Percentiles rank a stretch among this genome's conserved stretches.
These are phyloP conservation scores for Mungos mungo DNA, from an alignment of 2,113 vertebrate species.

Conservation along the genomic window DNA sequence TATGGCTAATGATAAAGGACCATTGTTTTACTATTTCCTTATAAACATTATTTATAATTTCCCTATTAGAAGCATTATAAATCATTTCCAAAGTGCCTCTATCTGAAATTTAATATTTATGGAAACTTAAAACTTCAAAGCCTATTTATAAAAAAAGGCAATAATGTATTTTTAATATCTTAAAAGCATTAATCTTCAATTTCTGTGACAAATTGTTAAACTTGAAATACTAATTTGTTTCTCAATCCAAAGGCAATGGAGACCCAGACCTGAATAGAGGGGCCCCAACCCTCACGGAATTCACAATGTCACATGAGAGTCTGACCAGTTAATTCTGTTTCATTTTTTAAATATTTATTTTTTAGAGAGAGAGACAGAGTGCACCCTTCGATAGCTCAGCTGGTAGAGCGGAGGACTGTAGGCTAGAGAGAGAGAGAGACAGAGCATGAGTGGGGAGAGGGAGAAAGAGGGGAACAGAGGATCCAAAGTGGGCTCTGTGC, in stretches of 20 bases:
- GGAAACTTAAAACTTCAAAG: neutral
- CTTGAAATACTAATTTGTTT: neutral
- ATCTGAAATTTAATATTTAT: neutral
- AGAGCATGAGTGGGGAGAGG: no score
- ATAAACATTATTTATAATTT: neutral
- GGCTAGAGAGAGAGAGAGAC: neutral
- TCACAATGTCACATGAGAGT: neutral
- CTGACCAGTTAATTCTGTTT: neutral
- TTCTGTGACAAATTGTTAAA: neutral
- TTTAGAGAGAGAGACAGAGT: neutral
- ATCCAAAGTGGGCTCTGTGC: no score
- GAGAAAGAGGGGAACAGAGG: no score
- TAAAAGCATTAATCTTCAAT: neutral
- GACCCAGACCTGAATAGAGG: neutral
- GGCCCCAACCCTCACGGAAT: neutral
- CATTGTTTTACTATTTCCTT: neutral
- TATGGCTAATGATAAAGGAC: neutral
- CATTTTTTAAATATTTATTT: no score
- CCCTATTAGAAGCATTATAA: neutral
- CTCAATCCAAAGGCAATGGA: neutral
- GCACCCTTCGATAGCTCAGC: conserved; percentile 88
- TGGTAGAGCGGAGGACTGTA: conserved; percentile 92
- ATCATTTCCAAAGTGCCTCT: neutral
- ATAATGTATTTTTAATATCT: neutral
- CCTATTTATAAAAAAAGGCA: neutral